A percentile compares a stretch with the other conserved stretches of the same genome.
Evolutionary conservation across 2,888 invertebrate species (phyloP).

Genomic region (Uloborus plumipes): DNA sequence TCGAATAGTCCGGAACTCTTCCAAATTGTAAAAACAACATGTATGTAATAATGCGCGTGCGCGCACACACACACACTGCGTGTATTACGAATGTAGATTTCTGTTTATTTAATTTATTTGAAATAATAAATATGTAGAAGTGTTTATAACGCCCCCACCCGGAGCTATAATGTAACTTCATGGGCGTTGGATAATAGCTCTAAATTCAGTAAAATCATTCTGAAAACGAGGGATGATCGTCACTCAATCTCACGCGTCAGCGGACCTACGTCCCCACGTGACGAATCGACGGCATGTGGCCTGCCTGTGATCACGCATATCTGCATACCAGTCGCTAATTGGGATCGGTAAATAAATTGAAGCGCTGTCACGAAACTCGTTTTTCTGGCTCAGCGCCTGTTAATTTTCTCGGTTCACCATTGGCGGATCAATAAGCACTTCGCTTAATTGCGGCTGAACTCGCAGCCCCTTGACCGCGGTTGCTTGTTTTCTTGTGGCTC

Average conservation of each 20-base stretch:
- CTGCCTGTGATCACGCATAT: slow-evolving; percentile 44
- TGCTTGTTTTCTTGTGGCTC: too few species aligned
- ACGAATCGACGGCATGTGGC: slow-evolving; percentile 54
- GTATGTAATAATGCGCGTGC: too few species aligned
- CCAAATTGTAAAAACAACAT: too few species aligned
- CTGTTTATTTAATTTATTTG: too few species aligned
- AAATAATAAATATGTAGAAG: too few species aligned
- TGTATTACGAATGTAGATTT: too few species aligned
- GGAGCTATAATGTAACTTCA: background rate
- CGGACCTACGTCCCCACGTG: slow-evolving; percentile 6
- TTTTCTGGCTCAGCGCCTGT: slow-evolving; percentile 59
- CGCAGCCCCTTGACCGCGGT: background rate
- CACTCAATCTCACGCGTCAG: slow-evolving; percentile 39
- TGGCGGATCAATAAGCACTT: slow-evolving; percentile 45
- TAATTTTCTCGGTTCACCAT: slow-evolving; percentile 25
- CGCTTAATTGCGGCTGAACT: slow-evolving; percentile 30
- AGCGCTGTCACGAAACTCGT: slow-evolving; percentile 34
- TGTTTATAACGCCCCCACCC: too few species aligned
- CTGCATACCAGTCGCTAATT: slow-evolving; percentile 54
- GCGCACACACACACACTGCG: too few species aligned
- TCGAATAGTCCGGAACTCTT: too few species aligned
- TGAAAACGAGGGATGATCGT: background rate
- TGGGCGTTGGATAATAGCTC: background rate
- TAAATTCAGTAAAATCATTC: background rate
- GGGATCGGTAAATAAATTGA: slow-evolving; percentile 58